Percentiles rank a stretch among this genome's conserved stretches.
Conservation (phyloP, 2,888 invertebrate species). For the Limnephilus auricula region DNA sequence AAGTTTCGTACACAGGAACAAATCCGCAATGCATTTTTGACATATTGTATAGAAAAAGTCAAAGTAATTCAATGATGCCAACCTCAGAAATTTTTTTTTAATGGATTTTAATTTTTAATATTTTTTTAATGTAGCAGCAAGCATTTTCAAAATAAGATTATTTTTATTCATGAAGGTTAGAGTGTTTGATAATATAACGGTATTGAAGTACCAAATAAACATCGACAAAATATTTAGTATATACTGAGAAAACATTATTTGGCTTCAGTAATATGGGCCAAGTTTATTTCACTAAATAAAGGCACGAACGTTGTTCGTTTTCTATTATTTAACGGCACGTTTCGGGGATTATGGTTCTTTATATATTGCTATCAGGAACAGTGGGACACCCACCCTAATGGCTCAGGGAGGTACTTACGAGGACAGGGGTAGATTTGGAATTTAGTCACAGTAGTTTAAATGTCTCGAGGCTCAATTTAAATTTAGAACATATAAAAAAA, state of each 20-base stretch:
- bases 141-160: not conserved
- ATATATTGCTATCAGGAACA: not conserved
- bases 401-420: not conserved
- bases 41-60: no score
- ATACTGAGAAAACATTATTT: not conserved
- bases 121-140: not conserved
- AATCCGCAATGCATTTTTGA: no score
- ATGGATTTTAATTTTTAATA: no score
- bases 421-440: not conserved
- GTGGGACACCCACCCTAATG: not conserved
- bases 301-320: not conserved
- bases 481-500: no score
- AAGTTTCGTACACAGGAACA: no score
- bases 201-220: not conserved
- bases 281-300: conserved; percentile 12
- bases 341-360: not conserved
- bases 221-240: not conserved
- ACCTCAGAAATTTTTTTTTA: no score
- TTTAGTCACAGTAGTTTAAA: not conserved
- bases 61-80: no score
- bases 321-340: conserved; percentile 11
- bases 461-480: not conserved
- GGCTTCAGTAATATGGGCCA: not conserved
- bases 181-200: not conserved
- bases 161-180: not conserved